Conservation (phyloP, 2,888 invertebrate species). For the Atherix ibis region DNA sequence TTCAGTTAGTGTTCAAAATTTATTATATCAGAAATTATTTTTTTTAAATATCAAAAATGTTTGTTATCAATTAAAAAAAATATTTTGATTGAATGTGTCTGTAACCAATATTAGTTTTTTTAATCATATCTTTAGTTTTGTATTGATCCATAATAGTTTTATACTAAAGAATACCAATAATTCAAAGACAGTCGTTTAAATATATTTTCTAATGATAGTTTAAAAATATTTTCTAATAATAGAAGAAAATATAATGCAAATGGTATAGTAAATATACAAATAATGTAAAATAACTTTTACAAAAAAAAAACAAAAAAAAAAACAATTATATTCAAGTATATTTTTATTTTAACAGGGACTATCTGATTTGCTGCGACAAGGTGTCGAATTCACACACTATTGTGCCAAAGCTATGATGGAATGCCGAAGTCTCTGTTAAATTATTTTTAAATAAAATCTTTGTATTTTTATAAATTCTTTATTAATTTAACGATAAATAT, state of each 20-base stretch:
- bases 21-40: too few species aligned
- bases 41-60: too few species aligned
- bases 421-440: constrained; percentile 35
- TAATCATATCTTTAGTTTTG: too few species aligned
- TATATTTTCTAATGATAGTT: background rate
- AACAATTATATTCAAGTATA: background rate
- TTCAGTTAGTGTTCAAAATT: too few species aligned
- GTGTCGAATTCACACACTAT: constrained; percentile 53
- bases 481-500: too few species aligned
- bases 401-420: constrained; percentile 56
- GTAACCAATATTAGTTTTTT: too few species aligned
- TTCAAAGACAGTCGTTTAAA: background rate
- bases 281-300: background rate
- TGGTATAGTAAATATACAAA: background rate
- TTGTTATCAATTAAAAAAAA: too few species aligned
- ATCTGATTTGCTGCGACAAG: constrained; percentile 47
- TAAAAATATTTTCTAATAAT: background rate
- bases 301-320: background rate
- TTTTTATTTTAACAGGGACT: constrained; percentile 41
- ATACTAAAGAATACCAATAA: background rate
- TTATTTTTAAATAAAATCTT: too few species aligned
- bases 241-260: background rate
- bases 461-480: too few species aligned
- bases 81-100: too few species aligned
- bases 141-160: too few species aligned